Percentiles rank a stretch among this genome's conserved stretches.
Conservation (phyloP, 2,888 invertebrate species). For the Tanytarsus gracilentus region DNA sequence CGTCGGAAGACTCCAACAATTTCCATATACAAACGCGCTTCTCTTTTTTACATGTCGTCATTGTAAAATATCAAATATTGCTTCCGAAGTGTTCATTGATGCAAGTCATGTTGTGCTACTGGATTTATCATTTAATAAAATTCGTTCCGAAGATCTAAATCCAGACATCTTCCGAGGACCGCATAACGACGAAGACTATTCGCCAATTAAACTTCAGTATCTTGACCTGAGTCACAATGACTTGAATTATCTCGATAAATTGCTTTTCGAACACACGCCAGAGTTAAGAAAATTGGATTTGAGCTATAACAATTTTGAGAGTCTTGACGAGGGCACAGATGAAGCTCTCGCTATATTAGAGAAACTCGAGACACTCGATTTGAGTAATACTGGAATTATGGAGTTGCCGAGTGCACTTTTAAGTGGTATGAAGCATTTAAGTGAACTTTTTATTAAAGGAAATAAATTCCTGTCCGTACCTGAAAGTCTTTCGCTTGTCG, state of each 20-base stretch:
- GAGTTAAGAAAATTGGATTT: constrained; percentile 51
- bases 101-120: constrained; percentile 39
- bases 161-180: constrained; percentile 60
- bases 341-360: constrained; percentile 49
- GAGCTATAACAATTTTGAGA: constrained; percentile 52
- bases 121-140: constrained; percentile 40
- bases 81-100: constrained; percentile 40
- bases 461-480: constrained; percentile 54
- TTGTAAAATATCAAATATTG: constrained; percentile 38
- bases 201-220: constrained; percentile 50
- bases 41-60: constrained; percentile 40
- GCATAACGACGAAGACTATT: constrained; percentile 49
- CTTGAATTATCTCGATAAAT: constrained; percentile 52
- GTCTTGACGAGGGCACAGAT: constrained; percentile 52
- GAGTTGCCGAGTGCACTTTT: constrained; percentile 49
- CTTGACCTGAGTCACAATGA: constrained; percentile 55
- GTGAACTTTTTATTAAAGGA: constrained; percentile 50
- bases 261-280: constrained; percentile 56
- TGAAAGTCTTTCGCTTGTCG: constrained; percentile 47
- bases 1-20: constrained; percentile 38
- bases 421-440: constrained; percentile 45
- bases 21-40: constrained; percentile 39
- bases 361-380: constrained; percentile 50
- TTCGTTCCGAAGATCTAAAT: constrained; percentile 46
- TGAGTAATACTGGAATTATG: constrained; percentile 51